A percentile compares a stretch with the other conserved stretches of the same genome.
These are phyloP conservation scores for Mastomys coucha DNA, from an alignment of 2,113 vertebrate species.

Conservation along the genomic window DNA sequence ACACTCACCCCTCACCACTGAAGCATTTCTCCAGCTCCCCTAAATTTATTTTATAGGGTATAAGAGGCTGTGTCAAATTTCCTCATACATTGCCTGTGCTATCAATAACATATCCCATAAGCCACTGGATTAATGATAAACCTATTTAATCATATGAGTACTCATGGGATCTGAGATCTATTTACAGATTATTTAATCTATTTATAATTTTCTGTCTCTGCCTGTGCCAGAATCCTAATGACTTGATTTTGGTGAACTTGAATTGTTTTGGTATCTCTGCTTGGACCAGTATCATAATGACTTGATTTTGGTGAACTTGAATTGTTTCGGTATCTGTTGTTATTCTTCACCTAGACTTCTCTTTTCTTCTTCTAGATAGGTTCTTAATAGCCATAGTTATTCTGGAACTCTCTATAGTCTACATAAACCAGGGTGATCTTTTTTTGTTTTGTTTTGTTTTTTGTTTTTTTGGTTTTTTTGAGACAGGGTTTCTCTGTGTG, in stretches of 20 bases:
- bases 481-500: too few relatives aligned
- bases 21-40: not conserved
- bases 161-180: not conserved
- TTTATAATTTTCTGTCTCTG: not conserved
- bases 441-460: too few relatives aligned
- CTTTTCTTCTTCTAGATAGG: not conserved
- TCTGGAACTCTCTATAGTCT: not conserved
- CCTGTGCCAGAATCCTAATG: not conserved
- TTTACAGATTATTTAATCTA: not conserved
- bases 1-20: not conserved
- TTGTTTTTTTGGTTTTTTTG: too few relatives aligned
- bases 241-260: not conserved
- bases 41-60: not conserved
- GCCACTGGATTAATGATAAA: not conserved
- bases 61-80: not conserved
- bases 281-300: not conserved
- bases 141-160: not conserved
- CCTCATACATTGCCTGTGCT: not conserved
- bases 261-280: not conserved
- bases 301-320: not conserved
- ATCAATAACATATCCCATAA: not conserved
- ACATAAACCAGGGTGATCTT: not conserved
- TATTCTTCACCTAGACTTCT: not conserved
- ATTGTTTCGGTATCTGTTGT: too few relatives aligned
- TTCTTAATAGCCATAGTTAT: not conserved